A percentile compares a stretch with the other conserved stretches of the same genome.
These are phyloP conservation scores for Adrianichthys oophorus DNA, from an alignment of 2,797 vertebrate genomes.

Conservation along the genomic window DNA sequence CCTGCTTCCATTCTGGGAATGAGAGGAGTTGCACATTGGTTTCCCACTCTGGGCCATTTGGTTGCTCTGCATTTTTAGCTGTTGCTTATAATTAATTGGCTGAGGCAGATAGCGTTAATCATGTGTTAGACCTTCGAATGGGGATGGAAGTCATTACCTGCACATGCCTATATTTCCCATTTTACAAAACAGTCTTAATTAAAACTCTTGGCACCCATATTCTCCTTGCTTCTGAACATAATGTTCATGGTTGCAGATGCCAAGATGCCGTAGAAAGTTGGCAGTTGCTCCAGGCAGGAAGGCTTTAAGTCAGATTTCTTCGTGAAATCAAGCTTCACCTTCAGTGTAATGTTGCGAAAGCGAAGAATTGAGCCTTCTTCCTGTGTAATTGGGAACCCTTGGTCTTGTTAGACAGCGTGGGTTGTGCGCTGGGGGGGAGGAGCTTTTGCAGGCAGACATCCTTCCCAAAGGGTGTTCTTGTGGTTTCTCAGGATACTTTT, in stretches of 20 bases:
- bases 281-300: conserved; percentile 60
- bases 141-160: conserved; percentile 60
- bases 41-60: conserved; percentile 43
- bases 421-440: conserved; percentile 53
- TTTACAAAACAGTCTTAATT: conserved; percentile 63
- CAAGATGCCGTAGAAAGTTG: conserved; percentile 62
- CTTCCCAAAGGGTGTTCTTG: conserved; percentile 67
- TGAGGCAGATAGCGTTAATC: conserved; percentile 55
- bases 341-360: conserved; percentile 48
- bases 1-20: conserved; percentile 28
- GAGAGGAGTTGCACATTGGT: conserved; percentile 22
- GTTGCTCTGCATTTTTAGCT: conserved; percentile 54
- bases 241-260: conserved; percentile 59
- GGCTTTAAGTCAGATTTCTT: conserved; percentile 67
- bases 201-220: conserved; percentile 63
- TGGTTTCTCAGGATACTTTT: conserved; percentile 58
- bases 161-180: conserved; percentile 54
- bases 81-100: conserved; percentile 66
- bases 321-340: conserved; percentile 66
- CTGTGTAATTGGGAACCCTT: conserved; percentile 70
- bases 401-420: conserved; percentile 65
- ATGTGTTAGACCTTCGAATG: conserved; percentile 54
- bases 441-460: conserved; percentile 46
- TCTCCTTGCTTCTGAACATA: conserved; percentile 58
- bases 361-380: conserved; percentile 65